phyloP scores from a whole-genome alignment of 2,797 vertebrate species.

The Vultur gryphus region DNA sequence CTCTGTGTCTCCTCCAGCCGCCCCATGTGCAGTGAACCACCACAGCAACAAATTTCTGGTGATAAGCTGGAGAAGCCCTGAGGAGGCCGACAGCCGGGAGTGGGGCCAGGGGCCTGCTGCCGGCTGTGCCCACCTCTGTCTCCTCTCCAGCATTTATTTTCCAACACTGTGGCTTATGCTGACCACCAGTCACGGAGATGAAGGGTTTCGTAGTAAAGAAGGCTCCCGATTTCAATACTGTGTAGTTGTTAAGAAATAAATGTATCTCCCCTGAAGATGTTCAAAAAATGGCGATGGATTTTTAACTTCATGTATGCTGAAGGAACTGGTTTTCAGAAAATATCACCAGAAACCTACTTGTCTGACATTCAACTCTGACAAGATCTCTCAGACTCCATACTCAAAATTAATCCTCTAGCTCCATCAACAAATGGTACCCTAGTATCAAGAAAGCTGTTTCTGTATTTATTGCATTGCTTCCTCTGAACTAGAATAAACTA shows the following conservation, averaged over 20 bases:
- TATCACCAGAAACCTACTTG: not conserved
- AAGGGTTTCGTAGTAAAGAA: not conserved
- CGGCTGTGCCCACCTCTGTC: fast-evolving
- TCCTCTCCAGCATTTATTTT: too few relatives aligned
- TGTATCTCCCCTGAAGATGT: not conserved
- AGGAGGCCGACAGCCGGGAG: not conserved
- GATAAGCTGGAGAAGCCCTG: fast-evolving
- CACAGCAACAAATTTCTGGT: fast-evolving
- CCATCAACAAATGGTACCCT: not conserved
- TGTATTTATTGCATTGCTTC: not conserved
- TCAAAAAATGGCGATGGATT: fast-evolving
- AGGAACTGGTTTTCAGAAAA: not conserved
- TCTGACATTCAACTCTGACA: not conserved
- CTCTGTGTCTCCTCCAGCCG: fast-evolving
- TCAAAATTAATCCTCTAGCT: not conserved
- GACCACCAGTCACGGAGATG: fast-evolving
- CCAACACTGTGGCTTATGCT: not conserved
- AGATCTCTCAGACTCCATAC: not conserved
- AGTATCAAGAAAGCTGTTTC: not conserved
- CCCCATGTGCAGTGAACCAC: fast-evolving
- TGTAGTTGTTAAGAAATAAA: not conserved
- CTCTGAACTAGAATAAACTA: not conserved
- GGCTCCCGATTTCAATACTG: fast-evolving
- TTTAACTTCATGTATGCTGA: not conserved
- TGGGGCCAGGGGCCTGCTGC: fast-evolving